Percentiles rank a stretch among this genome's conserved stretches.
These are phyloP conservation scores for Micromesistius poutassou DNA, from an alignment of 2,797 vertebrate species.

Conservation along the genomic window DNA sequence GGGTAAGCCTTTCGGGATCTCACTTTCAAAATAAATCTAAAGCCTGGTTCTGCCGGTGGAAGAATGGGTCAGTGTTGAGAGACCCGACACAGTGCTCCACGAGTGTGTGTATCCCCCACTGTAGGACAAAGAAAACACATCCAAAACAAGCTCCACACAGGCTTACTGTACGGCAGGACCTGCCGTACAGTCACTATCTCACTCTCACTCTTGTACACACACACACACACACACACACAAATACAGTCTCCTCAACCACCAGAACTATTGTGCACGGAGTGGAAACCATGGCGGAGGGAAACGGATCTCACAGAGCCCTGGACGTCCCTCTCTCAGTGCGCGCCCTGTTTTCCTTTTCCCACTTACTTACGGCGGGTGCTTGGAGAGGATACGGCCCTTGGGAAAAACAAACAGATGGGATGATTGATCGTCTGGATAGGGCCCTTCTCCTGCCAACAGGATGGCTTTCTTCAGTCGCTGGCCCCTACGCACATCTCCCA, in stretches of 20 bases:
- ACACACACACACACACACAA: constrained; percentile 17
- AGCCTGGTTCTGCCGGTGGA: too few relatives aligned
- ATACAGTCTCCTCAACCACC: constrained; percentile 34
- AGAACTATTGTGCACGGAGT: constrained; percentile 40
- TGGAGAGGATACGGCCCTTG: constrained; percentile 67
- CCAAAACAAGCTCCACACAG: too few relatives aligned
- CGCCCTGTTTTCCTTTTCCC: constrained; percentile 66
- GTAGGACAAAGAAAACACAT: too few relatives aligned
- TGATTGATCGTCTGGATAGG: constrained; percentile 70
- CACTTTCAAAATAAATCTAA: too few relatives aligned
- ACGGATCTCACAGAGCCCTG: constrained; percentile 62
- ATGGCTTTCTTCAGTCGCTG: constrained; percentile 53
- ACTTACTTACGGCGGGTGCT: constrained; percentile 60
- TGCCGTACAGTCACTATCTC: too few relatives aligned
- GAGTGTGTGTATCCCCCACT: too few relatives aligned
- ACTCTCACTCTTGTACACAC: not conserved
- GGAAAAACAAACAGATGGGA: constrained; percentile 70
- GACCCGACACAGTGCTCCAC: too few relatives aligned
- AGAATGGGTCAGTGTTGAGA: too few relatives aligned
- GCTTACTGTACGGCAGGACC: too few relatives aligned
- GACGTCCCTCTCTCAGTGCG: constrained; percentile 58
- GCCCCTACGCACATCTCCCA: constrained; percentile 32
- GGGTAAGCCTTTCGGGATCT: too few relatives aligned
- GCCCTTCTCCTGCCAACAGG: constrained; percentile 63
- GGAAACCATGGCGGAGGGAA: constrained; percentile 59